Evolutionary conservation across 2,888 invertebrate species (phyloP).

Genomic region (Drosophila paramelanica): DNA sequence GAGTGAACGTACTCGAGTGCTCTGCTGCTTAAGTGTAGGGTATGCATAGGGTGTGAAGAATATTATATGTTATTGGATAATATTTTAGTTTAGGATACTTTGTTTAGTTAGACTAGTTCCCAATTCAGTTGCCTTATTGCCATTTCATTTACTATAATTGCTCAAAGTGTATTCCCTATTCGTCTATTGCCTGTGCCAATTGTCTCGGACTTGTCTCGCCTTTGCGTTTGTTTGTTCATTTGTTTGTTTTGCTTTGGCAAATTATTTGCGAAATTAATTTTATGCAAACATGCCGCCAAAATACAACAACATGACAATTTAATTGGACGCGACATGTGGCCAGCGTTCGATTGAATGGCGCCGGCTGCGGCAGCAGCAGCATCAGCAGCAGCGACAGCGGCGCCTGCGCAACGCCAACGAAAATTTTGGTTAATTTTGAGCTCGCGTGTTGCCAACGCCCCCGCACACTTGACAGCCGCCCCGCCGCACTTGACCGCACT

Average conservation of each 20-base stretch:
- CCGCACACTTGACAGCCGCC: slow-evolving; percentile 40
- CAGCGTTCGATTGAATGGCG: slow-evolving; percentile 42
- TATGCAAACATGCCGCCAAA: slow-evolving; percentile 81
- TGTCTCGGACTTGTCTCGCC: slow-evolving; percentile 42
- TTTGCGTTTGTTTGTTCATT: slow-evolving; percentile 54
- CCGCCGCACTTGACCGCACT: slow-evolving; percentile 3
- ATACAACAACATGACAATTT: slow-evolving; percentile 81
- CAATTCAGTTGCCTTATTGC: neutral
- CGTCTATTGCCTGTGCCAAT: neutral
- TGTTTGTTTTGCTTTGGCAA: slow-evolving; percentile 70
- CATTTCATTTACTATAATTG: neutral
- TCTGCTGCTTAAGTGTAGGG: neutral
- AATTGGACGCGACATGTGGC: slow-evolving; percentile 80
- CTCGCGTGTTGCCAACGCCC: slow-evolving; percentile 73
- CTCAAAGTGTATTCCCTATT: slow-evolving; percentile 27
- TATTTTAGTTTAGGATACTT: neutral
- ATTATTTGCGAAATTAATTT: slow-evolving; percentile 81
- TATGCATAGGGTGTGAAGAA: neutral
- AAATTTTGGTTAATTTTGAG: slow-evolving; percentile 72
- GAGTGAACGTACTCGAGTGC: slow-evolving; percentile 1
- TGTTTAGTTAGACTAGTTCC: neutral
- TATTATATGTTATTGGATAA: neutral
- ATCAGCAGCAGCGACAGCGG: slow-evolving; percentile 50
- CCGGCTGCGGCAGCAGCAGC: slow-evolving; percentile 4
- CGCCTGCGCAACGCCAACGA: slow-evolving; percentile 64